Conservation (phyloP, 2,888 invertebrate species). For the Escarpia spicata region DNA sequence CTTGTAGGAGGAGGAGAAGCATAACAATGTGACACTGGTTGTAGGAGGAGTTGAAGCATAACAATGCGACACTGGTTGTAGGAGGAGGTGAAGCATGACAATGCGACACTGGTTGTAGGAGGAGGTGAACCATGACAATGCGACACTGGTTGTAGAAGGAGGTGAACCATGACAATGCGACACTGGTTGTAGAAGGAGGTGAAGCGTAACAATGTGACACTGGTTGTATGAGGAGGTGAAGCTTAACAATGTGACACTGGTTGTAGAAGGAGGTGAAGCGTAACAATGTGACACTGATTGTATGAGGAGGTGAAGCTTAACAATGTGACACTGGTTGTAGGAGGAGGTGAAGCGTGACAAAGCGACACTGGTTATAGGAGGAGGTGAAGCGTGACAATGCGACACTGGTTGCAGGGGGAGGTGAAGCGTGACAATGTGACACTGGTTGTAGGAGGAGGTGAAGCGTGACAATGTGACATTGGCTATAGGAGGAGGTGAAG, state of each 20-base stretch:
- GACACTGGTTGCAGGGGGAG: slow-evolving; percentile 47
- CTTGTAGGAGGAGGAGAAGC: slow-evolving; percentile 22
- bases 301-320: slow-evolving; percentile 25
- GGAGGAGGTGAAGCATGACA: slow-evolving; percentile 26
- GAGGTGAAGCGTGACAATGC: slow-evolving; percentile 24
- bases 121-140: too few species aligned
- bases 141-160: not conserved
- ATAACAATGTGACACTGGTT: slow-evolving; percentile 26
- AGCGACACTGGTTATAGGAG: not conserved
- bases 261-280: slow-evolving; percentile 54
- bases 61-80: not conserved
- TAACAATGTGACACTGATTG: not conserved
- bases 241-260: slow-evolving; percentile 26
- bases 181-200: slow-evolving; percentile 45
- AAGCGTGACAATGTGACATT: slow-evolving; percentile 24
- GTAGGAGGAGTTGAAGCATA: slow-evolving; percentile 53
- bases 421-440: slow-evolving; percentile 41
- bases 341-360: slow-evolving; percentile 53
- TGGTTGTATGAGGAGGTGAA: slow-evolving; percentile 25
- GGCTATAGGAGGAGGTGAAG: slow-evolving; percentile 54
- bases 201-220: slow-evolving; percentile 39
- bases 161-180: too few species aligned
- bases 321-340: slow-evolving; percentile 26
- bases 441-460: slow-evolving; percentile 22
- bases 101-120: slow-evolving; percentile 23